Percentiles rank a stretch among this genome's conserved stretches.
These are phyloP conservation scores for Aphelocoma californica DNA, from an alignment of 2,797 vertebrate species.

Conservation along the genomic window DNA sequence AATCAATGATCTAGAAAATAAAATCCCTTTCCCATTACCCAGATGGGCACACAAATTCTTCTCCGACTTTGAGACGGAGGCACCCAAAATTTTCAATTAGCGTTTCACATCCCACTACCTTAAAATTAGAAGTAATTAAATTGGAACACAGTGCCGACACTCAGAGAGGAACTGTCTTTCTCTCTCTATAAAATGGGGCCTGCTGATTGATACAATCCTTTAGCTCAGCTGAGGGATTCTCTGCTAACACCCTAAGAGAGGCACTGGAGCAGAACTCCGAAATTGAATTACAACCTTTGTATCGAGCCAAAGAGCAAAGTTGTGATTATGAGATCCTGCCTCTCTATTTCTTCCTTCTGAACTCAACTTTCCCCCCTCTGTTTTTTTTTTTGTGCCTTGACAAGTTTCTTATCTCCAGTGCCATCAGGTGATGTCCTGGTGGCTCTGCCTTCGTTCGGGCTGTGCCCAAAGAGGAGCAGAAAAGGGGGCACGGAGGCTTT, in stretches of 20 bases:
- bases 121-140: conserved; percentile 62
- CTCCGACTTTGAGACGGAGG: conserved; percentile 55
- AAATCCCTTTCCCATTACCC: conserved; percentile 75
- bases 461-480: neutral
- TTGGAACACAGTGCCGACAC: neutral
- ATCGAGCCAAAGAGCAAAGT: neutral
- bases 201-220: conserved; percentile 2
- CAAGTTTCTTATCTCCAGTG: neutral
- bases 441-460: neutral
- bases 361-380: neutral
- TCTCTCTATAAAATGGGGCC: neutral
- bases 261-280: conserved; percentile 9
- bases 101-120: conserved; percentile 62
- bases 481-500: too few species aligned
- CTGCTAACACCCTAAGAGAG: neutral
- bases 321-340: neutral
- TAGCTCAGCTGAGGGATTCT: conserved; percentile 16
- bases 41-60: conserved; percentile 72
- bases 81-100: conserved; percentile 71
- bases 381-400: too few species aligned
- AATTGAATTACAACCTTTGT: conserved; percentile 49
- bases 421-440: neutral
- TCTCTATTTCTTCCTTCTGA: neutral
- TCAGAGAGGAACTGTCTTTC: neutral
- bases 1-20: conserved; percentile 80